phyloP scores from a whole-genome alignment of 2,797 vertebrate species.

The Alauda arvensis region DNA sequence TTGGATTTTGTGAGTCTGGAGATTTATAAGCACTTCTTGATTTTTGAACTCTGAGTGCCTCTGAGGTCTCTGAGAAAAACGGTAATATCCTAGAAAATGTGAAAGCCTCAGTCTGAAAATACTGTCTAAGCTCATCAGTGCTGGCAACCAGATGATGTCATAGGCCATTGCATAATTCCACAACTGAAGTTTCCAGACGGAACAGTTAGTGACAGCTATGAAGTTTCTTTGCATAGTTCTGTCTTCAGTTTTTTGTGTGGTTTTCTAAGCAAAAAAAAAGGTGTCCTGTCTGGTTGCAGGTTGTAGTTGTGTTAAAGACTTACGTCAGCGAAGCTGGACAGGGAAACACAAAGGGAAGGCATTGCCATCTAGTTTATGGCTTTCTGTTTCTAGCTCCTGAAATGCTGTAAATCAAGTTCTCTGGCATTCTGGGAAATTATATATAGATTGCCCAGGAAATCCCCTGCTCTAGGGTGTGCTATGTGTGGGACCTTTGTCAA shows the following conservation, averaged over 20 bases:
- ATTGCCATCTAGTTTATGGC: background rate
- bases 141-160: background rate
- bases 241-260: background rate
- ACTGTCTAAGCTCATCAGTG: background rate
- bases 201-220: background rate
- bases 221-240: background rate
- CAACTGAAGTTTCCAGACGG: background rate
- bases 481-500: background rate
- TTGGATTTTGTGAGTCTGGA: background rate
- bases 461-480: background rate
- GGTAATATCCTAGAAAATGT: background rate
- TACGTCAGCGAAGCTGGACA: background rate
- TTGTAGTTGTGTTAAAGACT: background rate
- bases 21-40: background rate
- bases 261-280: background rate
- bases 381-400: background rate
- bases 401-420: background rate
- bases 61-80: background rate
- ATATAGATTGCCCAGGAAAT: background rate
- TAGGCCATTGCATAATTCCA: background rate
- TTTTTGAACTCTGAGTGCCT: background rate
- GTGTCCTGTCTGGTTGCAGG: background rate
- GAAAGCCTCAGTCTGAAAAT: background rate
- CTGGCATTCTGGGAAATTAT: background rate
- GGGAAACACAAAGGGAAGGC: background rate